Base-by-base conservation (phyloP, 1,140 invertebrate genomes). In the Dendroctonus valens region DNA sequence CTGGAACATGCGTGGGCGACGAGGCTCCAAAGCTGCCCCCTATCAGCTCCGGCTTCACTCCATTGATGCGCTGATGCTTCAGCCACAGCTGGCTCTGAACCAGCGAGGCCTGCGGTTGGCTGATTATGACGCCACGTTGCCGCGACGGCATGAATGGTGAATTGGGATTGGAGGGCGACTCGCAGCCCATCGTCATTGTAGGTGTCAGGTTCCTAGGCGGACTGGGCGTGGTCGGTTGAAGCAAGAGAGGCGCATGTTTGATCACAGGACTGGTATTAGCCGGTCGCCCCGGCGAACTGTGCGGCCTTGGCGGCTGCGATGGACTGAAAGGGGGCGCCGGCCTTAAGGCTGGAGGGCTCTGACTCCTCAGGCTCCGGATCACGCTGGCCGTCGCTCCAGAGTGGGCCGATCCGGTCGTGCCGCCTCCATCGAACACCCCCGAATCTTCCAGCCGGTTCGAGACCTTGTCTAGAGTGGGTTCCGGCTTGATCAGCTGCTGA, bases 31-130 rank as follows among this genome's bases (percentile, higher is more conserved):
- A 84, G 63, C 86, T 85, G 8, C 88, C 88, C 9, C 88, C 87
- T 60, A 90, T 90, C n/a, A 90, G 81, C 77, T 90, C 89, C 40
- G 88, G 88, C 69, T 89, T 88, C n/a, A 90, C 88, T 46, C 88
- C 88, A 74, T 89, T 89, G 55, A 89, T 87, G 41, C 87, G 81
- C 39, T 81, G 80, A 70, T 85, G 84, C 39, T 83, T 80, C 51
- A 85, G 81, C 85, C 86, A 87, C n/a, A 86, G 73, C 74, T 83
- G 83, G 15, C 78, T 80, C 68, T 83, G 81, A 74, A 55, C 79
- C 73, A 75, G 61, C 79, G 71, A 70, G 79, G 80, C 48, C 61
- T 63, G 61, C 11, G 76, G 75, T 37, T 74, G 81, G 75, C 49
- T 69, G 79, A 81, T 76, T 80, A 81, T 59, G 76, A 82, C 51